Percentiles rank a stretch among this genome's conserved stretches.
phyloP scores from a whole-genome alignment of 2,797 vertebrate genomes.

The Lagocephalus sceleratus region DNA sequence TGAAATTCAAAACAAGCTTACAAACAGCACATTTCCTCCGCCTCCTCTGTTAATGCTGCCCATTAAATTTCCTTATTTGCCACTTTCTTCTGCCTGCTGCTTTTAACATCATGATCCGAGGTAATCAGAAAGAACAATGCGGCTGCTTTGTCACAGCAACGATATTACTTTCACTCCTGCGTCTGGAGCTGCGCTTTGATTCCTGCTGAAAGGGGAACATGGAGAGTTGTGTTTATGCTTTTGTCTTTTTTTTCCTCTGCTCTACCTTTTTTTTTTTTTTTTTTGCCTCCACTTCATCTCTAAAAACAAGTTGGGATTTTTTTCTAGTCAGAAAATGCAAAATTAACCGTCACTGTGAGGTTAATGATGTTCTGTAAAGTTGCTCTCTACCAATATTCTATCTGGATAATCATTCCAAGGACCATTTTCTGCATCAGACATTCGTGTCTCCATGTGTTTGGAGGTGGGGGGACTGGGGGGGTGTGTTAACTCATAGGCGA shows the following conservation, averaged over 20 bases:
- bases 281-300: constrained; percentile 43
- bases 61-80: constrained; percentile 53
- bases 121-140: constrained; percentile 64
- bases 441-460: neutral
- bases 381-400: no score
- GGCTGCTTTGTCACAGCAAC: constrained; percentile 61
- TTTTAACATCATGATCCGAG: constrained; percentile 48
- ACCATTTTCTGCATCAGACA: no score
- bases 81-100: constrained; percentile 36
- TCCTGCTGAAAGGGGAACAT: constrained; percentile 55
- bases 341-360: neutral
- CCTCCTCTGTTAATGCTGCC: constrained; percentile 34
- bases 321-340: no score
- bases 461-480: neutral
- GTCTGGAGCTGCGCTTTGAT: constrained; percentile 62
- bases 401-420: no score
- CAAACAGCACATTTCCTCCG: constrained; percentile 14
- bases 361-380: neutral
- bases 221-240: constrained; percentile 57
- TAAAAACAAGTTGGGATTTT: no score
- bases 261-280: constrained; percentile 30
- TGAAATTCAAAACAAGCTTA: constrained; percentile 6
- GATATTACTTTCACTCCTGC: constrained; percentile 54
- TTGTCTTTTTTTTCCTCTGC: constrained; percentile 53
- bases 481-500: no score